Evolutionary conservation across 2,888 invertebrate species (phyloP), one percentile per base, ranked within the genome.

Genomic region (Pachymerium ferrugineum): DNA sequence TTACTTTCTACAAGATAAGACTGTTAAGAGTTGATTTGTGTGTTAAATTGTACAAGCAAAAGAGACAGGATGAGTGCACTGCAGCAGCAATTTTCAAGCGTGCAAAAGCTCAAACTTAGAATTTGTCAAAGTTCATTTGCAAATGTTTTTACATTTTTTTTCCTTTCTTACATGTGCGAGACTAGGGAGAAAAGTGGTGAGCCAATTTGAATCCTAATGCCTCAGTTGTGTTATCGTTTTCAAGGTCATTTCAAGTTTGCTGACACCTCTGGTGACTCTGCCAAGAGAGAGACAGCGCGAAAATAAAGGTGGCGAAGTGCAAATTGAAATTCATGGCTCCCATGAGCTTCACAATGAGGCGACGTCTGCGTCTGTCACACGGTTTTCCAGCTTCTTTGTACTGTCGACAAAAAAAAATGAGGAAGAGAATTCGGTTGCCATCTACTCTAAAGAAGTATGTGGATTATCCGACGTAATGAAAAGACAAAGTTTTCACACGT

Each of bases 231-330:
- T 62, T 62, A 62, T 62, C 62, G 62, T 62, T 54, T 25, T 14
- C 62, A 62, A 62, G 62, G 62, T 62, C 62, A 62, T 62, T 62
- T 62, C 28, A 28, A 62, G 62, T 62, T 62, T 62, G 62, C 62
- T 62, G 62, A 62, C 62, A 62, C 28, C 62, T 62, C n/a, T 12
- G 54, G 54, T 54, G 54, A 54, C 54, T 54, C n/a, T 62, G 62
- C 62, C 28, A 54, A 54, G 22, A 47, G 47, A 47, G 19, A 62
- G 62, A 62, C 62, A 62, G 62, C 28, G 28, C 62, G 62, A 62
- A 62, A 62, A 62, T 62, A 62, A 62, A 62, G 62, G 62, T 62
- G 62, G 62, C 62, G 62, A 62, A 62, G 62, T 62, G 62, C 62
- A 62, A 62, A 62, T 62, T 62, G 62, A 62, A 62, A 62, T 62